These are phyloP conservation scores for Trichomalopsis sarcophagae DNA, from an alignment of 1,140 invertebrate species.

Conservation along the genomic window DNA sequence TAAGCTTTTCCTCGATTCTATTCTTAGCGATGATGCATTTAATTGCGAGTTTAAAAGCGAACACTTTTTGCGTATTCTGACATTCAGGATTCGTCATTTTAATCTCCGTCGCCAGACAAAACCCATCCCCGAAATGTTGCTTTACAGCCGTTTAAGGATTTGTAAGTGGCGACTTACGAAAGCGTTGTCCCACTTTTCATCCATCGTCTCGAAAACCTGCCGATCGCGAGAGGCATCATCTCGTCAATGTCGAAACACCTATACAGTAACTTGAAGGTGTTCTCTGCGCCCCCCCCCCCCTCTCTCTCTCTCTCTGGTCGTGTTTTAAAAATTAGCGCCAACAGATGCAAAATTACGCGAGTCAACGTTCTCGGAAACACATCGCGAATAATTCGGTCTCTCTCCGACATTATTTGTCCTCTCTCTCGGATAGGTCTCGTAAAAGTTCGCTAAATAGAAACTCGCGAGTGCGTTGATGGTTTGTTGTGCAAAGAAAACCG, in stretches of 20 bases:
- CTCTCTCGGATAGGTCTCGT: not conserved
- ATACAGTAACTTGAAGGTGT: not conserved
- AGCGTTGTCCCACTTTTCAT: not conserved
- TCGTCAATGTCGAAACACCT: not conserved
- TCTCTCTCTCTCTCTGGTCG: no score
- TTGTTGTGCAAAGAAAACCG: conserved; percentile 11
- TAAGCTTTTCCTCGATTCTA: not conserved
- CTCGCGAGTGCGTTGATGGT: not conserved
- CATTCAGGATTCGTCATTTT: not conserved
- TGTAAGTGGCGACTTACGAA: not conserved
- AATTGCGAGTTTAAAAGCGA: no score
- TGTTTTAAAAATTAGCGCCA: not conserved
- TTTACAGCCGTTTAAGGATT: not conserved
- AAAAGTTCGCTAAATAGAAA: not conserved
- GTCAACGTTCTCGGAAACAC: not conserved
- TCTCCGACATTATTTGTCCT: not conserved
- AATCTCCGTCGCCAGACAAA: not conserved
- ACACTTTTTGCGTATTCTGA: not conserved
- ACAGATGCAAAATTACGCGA: not conserved
- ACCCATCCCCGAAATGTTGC: not conserved
- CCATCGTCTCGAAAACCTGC: not conserved
- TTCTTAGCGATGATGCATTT: not conserved
- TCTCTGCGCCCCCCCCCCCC: no score
- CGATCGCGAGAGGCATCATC: not conserved
- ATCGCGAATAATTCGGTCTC: not conserved